These are phyloP conservation scores for Tachina fera DNA, from an alignment of 2,888 invertebrate species.

Conservation along the genomic window DNA sequence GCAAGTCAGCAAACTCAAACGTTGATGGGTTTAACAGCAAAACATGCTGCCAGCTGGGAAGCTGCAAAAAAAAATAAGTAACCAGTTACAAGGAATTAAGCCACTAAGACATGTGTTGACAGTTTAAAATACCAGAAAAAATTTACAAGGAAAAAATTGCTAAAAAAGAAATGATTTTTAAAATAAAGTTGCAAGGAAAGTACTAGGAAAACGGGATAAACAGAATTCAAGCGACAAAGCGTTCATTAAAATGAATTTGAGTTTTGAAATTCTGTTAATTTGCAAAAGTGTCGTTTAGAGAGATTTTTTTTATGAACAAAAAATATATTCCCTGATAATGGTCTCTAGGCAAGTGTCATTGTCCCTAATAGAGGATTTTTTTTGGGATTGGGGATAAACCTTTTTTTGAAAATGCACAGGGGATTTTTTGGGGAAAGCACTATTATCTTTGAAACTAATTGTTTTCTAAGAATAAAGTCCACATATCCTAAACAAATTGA, in stretches of 20 bases:
- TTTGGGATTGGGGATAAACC: too few species aligned
- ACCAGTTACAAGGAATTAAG: constrained; percentile 60
- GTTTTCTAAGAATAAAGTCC: too few species aligned
- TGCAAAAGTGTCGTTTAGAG: too few species aligned
- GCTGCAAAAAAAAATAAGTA: constrained; percentile 17
- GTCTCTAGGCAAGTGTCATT: too few species aligned
- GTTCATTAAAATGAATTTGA: neutral
- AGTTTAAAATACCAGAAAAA: constrained; percentile 60
- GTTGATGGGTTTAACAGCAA: constrained; percentile 40
- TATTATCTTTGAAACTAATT: too few species aligned
- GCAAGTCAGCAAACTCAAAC: constrained; percentile 26
- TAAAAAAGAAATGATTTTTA: neutral
- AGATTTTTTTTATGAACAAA: too few species aligned
- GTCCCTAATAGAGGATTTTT: too few species aligned
- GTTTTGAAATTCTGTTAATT: too few species aligned
- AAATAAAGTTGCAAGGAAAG: neutral
- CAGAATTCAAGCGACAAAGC: constrained; percentile 17
- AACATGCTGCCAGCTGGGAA: constrained; percentile 35
- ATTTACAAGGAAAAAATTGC: neutral
- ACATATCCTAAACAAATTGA: too few species aligned
- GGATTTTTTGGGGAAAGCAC: too few species aligned
- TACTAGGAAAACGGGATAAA: neutral
- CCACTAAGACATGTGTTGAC: constrained; percentile 71
- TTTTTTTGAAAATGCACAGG: too few species aligned
- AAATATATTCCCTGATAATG: too few species aligned